phyloP scores from a whole-genome alignment of 2,888 invertebrate species.

The Euzetes globulus region DNA sequence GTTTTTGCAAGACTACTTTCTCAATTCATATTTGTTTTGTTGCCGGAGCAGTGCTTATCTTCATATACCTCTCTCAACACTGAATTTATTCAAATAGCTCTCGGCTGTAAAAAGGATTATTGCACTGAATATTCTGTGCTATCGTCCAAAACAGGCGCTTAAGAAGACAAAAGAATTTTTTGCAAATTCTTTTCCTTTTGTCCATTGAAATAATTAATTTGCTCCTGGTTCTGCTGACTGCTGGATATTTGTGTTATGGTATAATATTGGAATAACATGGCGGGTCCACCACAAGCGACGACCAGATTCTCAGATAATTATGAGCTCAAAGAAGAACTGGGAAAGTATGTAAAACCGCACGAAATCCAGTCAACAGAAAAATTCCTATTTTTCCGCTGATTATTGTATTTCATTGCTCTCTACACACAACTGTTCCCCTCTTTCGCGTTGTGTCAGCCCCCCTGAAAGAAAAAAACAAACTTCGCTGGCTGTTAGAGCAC shows the following conservation, averaged over 20 bases:
- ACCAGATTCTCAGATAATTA: slow-evolving; percentile 99
- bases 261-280: slow-evolving; percentile 18
- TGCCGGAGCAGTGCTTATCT: too few relatives aligned
- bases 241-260: background rate
- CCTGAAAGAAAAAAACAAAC: background rate
- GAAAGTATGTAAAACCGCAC: slow-evolving; percentile 71
- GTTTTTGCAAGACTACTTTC: too few relatives aligned
- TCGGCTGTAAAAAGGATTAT: too few relatives aligned
- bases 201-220: background rate
- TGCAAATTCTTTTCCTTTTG: too few relatives aligned
- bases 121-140: too few relatives aligned
- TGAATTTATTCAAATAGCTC: too few relatives aligned
- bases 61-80: too few relatives aligned
- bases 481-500: too few relatives aligned
- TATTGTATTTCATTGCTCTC: background rate
- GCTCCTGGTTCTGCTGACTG: background rate
- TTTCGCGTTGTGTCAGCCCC: background rate
- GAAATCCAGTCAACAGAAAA: background rate
- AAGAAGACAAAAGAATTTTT: too few relatives aligned
- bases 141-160: too few relatives aligned
- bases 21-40: too few relatives aligned
- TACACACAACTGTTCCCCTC: background rate
- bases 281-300: slow-evolving; percentile 50
- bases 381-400: background rate
- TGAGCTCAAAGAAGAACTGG: slow-evolving; percentile 98